Evolutionary conservation across 2,113 vertebrate genomes (phyloP), one percentile per base, ranked within the genome.

Genomic region (Labeo rohita): DNA sequence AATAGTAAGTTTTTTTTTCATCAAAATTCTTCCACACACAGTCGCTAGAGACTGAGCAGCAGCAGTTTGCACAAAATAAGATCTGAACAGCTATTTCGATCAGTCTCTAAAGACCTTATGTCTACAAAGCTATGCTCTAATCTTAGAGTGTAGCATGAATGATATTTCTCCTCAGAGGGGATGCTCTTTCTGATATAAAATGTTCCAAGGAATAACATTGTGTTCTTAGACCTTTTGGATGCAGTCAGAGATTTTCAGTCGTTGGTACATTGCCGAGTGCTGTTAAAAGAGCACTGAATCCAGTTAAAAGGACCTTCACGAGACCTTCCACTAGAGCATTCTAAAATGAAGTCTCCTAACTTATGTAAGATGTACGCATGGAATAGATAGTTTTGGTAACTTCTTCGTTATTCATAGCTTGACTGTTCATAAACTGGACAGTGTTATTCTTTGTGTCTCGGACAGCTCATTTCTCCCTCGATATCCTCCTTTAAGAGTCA

Each of bases 71-170:
- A 21, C 47, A 23, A 59, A 77, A 79, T 43, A 28, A 56, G 15
- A 78, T 86, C 75, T 88, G 83, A 86, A 80, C 79, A 89, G 86
- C 91, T 94, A 93, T 95, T 93, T 94, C 87, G 49, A 84, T 74
- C 87, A 10, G 86, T 92, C 91, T 91, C 90, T 72, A 75, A 92
- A 90, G 77, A 88, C 86, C 85, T 83, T 61, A 52, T 13, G 83
- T 85, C 81, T 88, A 92, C 87, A 90, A 80, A 91, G 87, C 85
- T 47, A 36, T 77, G 87, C 81, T 86, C 91, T 92, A 93, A 94
- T 93, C 91, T 90, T 91, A 90, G 92, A 11, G 79, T 9, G 43
- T 23, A 23, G 39, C n/a, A 50, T 50, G 61, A 28, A 34, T 66
- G 9, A 68, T 34, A 68, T 66, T 43, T 81, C 3, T 23, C 39